phyloP scores from a whole-genome alignment of 2,888 invertebrate species.

The Pantelozetes paolii region DNA sequence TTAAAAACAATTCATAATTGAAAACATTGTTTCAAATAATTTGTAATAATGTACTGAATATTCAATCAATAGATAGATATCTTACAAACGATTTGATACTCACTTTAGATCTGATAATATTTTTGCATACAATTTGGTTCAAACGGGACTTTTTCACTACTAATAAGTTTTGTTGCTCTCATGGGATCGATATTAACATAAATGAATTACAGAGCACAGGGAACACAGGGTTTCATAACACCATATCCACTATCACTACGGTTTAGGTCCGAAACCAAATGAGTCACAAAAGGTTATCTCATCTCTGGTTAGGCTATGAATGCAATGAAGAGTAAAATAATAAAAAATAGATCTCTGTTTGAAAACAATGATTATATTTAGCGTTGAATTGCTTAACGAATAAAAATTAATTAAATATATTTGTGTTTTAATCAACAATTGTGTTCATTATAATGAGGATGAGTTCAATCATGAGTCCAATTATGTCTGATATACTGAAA shows the following conservation, averaged over 20 bases:
- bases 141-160: background rate
- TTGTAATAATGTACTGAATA: no score
- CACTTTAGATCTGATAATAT: no score
- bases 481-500: background rate
- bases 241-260: background rate
- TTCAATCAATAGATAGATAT: no score
- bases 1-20: no score
- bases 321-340: background rate
- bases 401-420: background rate
- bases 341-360: no score
- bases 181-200: background rate
- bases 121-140: background rate
- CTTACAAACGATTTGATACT: no score
- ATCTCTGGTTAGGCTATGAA: background rate
- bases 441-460: background rate
- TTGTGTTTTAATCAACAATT: background rate
- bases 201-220: background rate
- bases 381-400: background rate
- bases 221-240: background rate
- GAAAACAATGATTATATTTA: no score
- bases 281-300: background rate
- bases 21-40: no score
- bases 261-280: background rate
- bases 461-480: background rate
- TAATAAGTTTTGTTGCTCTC: background rate